Percentiles rank a stretch among this genome's conserved stretches.
These are phyloP conservation scores for Muscidifurax raptorellus DNA, from an alignment of 1,140 invertebrate species.

Conservation along the genomic window DNA sequence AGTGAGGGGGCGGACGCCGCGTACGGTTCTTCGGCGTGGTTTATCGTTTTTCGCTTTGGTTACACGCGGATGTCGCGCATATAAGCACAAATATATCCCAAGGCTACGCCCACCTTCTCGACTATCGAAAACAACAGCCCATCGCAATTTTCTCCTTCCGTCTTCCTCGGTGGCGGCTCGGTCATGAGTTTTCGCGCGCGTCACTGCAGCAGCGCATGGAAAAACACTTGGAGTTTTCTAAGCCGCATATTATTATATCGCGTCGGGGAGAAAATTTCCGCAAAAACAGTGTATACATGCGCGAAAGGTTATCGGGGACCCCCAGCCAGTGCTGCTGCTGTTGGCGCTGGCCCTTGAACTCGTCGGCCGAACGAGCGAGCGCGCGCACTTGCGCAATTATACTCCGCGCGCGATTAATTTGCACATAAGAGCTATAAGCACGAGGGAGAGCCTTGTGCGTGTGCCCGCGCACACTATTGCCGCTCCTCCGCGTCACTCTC, in stretches of 20 bases:
- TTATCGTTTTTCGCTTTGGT: too few relatives aligned
- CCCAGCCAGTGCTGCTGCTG: conserved; percentile 43
- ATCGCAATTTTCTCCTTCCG: neutral
- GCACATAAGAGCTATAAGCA: neutral
- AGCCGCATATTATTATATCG: too few relatives aligned
- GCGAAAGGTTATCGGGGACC: conserved; percentile 58
- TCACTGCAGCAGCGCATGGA: neutral
- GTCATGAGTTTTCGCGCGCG: neutral
- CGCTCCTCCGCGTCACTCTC: too few relatives aligned
- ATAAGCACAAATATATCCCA: too few relatives aligned
- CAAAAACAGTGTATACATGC: neutral
- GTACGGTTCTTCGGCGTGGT: too few relatives aligned
- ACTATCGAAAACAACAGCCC: too few relatives aligned
- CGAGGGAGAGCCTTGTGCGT: neutral
- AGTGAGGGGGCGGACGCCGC: too few relatives aligned
- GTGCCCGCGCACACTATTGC: neutral
- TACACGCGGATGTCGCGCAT: too few relatives aligned
- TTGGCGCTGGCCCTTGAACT: conserved; percentile 53
- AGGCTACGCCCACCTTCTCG: too few relatives aligned
- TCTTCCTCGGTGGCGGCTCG: neutral
- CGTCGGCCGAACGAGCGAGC: neutral
- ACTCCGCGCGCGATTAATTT: neutral
- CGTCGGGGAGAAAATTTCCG: conserved; percentile 55
- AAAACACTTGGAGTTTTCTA: neutral
- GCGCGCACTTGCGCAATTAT: neutral